Evolutionary conservation across 2,888 invertebrate species (phyloP).

Genomic region (Lamellibrachia satsuma): DNA sequence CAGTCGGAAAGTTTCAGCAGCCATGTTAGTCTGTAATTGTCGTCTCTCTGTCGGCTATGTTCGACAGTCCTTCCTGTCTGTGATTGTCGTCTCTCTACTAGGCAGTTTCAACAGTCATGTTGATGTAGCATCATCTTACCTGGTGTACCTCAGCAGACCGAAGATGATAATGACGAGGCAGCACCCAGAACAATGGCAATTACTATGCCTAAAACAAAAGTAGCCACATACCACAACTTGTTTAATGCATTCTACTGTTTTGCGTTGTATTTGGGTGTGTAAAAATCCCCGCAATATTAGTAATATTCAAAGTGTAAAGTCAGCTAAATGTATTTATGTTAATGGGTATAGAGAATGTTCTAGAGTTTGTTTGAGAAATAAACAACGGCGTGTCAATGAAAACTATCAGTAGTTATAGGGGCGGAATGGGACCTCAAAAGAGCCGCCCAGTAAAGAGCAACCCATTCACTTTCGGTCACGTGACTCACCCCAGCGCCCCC

Average conservation of each 20-base stretch:
- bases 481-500: no score
- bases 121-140: neutral
- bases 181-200: constrained; percentile 25
- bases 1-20: no score
- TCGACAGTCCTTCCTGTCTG: neutral
- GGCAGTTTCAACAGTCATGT: neutral
- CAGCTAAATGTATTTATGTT: neutral
- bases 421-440: no score
- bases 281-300: neutral
- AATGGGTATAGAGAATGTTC: neutral
- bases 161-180: constrained; percentile 21
- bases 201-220: constrained; percentile 17
- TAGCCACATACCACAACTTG: neutral
- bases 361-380: neutral
- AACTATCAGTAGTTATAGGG: no score
- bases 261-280: neutral
- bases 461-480: no score
- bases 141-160: constrained; percentile 20
- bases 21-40: no score
- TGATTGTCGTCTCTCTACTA: neutral
- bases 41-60: no score
- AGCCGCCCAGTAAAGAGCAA: no score
- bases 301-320: neutral
- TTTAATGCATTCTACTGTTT: neutral
- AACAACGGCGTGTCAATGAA: neutral